phyloP scores from a whole-genome alignment of 2,888 invertebrate species.

The Stenodema calcarata region DNA sequence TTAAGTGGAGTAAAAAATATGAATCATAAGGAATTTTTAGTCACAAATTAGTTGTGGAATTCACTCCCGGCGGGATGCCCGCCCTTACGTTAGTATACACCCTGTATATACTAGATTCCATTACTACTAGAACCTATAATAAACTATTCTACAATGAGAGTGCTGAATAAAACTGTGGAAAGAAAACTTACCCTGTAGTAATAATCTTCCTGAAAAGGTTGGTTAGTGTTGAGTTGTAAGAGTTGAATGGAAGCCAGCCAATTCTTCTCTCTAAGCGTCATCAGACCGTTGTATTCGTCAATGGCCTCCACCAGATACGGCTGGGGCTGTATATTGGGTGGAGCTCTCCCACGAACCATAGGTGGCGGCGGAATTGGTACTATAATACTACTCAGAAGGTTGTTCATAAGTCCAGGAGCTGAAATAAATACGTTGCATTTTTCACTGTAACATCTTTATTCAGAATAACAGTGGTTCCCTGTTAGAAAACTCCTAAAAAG shows the following conservation, averaged over 20 bases:
- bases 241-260: slow-evolving; percentile 96
- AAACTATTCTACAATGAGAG: no score
- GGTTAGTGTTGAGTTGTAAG: slow-evolving; percentile 90
- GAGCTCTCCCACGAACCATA: slow-evolving; percentile 37
- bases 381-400: slow-evolving; percentile 14
- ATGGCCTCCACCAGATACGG: slow-evolving; percentile 53
- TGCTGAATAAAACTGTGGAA: no score
- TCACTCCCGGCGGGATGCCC: no score
- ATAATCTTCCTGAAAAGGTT: slow-evolving; percentile 96
- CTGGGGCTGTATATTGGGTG: not conserved
- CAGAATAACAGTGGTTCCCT: no score
- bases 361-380: slow-evolving; percentile 30
- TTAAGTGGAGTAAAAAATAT: no score
- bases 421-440: not conserved
- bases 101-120: no score
- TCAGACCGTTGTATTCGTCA: slow-evolving; percentile 89
- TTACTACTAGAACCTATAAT: no score
- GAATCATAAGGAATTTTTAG: no score
- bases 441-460: no score
- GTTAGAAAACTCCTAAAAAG: no score
- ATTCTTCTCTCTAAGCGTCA: slow-evolving; percentile 93
- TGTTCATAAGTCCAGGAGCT: slow-evolving; percentile 27
- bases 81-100: no score
- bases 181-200: slow-evolving; percentile 81
- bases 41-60: no score